Percentiles rank a stretch among this genome's conserved stretches.
Evolutionary conservation across 2,797 vertebrate species (phyloP).

Genomic region (Notoglanidium macrostoma): DNA sequence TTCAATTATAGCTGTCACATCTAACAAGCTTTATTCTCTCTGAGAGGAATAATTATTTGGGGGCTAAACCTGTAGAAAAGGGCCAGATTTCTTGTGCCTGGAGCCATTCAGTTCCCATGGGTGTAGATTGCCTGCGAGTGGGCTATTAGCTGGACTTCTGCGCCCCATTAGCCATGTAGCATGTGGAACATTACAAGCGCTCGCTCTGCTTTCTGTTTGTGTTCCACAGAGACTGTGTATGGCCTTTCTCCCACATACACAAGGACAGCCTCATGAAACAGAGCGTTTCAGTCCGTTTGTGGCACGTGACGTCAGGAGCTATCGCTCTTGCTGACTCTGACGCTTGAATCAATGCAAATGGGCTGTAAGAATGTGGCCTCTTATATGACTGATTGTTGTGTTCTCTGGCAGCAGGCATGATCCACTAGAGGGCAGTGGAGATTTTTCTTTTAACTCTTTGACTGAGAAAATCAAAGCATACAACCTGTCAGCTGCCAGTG

Average conservation of each 20-base stretch:
- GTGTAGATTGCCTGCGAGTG: constrained; percentile 53
- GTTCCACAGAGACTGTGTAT: constrained; percentile 40
- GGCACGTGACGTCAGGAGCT: background rate
- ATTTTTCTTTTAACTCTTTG: constrained; percentile 14
- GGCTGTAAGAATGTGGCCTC: background rate
- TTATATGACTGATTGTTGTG: background rate
- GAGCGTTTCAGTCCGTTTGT: background rate
- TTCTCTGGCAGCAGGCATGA: background rate
- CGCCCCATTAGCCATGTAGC: constrained; percentile 57
- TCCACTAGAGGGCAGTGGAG: constrained; percentile 60
- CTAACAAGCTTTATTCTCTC: constrained; percentile 18
- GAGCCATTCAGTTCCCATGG: constrained; percentile 40
- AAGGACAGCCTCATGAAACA: background rate
- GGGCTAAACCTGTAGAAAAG: constrained; percentile 22
- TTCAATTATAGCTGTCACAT: constrained; percentile 30
- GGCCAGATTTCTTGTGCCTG: constrained; percentile 39
- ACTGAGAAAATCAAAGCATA: background rate
- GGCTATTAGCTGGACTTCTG: constrained; percentile 56
- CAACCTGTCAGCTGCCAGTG: background rate
- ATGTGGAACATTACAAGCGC: constrained; percentile 51
- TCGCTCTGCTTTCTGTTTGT: constrained; percentile 41
- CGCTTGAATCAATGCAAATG: background rate
- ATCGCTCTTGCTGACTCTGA: background rate
- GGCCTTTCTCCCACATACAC: constrained; percentile 20
- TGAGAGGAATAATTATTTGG: constrained; percentile 13